A percentile compares a stretch with the other conserved stretches of the same genome.
These are phyloP conservation scores for Botia kubotai DNA, from an alignment of 2,797 vertebrate genomes.

Conservation along the genomic window DNA sequence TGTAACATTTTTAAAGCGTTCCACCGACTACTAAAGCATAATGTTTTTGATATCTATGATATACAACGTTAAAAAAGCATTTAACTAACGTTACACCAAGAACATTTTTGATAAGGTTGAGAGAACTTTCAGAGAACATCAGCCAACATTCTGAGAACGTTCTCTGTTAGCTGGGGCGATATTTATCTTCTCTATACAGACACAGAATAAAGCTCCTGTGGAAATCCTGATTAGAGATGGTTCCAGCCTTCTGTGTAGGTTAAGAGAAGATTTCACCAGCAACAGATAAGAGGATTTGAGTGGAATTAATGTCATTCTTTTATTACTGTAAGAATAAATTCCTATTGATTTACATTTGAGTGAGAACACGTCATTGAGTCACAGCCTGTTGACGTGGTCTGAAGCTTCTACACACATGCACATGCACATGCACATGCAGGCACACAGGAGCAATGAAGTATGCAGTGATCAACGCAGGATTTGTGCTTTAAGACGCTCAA, in stretches of 20 bases:
- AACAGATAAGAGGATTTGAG: slow-evolving; percentile 82
- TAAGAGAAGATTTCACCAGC: slow-evolving; percentile 79
- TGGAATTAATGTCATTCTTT: slow-evolving; percentile 84
- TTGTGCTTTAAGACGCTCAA: not conserved
- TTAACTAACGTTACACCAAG: no score
- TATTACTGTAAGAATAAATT: slow-evolving; percentile 76
- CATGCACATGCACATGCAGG: not conserved
- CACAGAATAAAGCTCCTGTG: slow-evolving; percentile 61
- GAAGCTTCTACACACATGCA: not conserved
- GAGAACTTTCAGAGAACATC: no score
- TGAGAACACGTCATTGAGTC: slow-evolving; percentile 49
- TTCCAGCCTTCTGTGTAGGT: slow-evolving; percentile 74
- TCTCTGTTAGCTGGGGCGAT: not conserved
- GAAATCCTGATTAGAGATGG: slow-evolving; percentile 73
- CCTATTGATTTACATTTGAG: slow-evolving; percentile 82
- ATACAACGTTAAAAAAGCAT: no score
- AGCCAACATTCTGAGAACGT: no score
- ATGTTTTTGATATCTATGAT: no score
- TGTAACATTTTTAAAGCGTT: no score
- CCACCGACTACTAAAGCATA: no score
- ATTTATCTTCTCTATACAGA: slow-evolving; percentile 58
- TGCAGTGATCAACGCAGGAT: not conserved
- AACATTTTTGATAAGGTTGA: no score
- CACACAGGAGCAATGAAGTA: not conserved
- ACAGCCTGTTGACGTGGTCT: slow-evolving; percentile 3